A percentile compares a stretch with the other conserved stretches of the same genome.
These are phyloP conservation scores for Apus apus DNA, from an alignment of 2,113 vertebrate genomes.

Conservation along the genomic window DNA sequence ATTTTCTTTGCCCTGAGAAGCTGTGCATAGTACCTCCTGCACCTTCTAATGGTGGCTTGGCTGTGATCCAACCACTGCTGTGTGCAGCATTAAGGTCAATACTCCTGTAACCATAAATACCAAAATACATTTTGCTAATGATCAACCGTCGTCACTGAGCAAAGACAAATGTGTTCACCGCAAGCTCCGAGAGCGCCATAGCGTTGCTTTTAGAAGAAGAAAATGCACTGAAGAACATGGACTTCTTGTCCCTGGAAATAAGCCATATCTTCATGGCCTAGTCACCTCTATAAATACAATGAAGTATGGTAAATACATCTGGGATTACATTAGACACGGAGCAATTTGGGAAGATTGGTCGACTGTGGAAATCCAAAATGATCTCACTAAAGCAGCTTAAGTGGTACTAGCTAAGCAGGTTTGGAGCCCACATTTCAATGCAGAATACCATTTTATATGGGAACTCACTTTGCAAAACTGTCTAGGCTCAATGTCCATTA, in stretches of 20 bases:
- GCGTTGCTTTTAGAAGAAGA: slow-evolving; percentile 3
- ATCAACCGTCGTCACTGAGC: slow-evolving; percentile 32
- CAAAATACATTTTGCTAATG: slow-evolving; percentile 61
- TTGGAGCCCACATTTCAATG: slow-evolving; percentile 29
- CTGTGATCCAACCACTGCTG: slow-evolving; percentile 5
- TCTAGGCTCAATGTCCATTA: slow-evolving; percentile 47
- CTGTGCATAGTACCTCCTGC: background rate
- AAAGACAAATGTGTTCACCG: slow-evolving; percentile 39
- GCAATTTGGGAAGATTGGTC: slow-evolving; percentile 53
- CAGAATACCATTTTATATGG: background rate
- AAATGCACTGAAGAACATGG: slow-evolving; percentile 7
- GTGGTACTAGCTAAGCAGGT: slow-evolving; percentile 53
- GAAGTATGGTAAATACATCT: slow-evolving; percentile 57
- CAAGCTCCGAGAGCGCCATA: background rate
- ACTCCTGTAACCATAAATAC: slow-evolving; percentile 49
- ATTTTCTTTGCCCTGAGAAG: background rate
- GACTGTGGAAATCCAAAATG: slow-evolving; percentile 52
- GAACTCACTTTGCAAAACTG: slow-evolving; percentile 22
- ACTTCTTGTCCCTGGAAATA: slow-evolving; percentile 58
- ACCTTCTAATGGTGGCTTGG: background rate
- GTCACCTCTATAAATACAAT: slow-evolving; percentile 59
- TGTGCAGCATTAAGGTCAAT: slow-evolving; percentile 51
- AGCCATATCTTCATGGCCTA: slow-evolving; percentile 59
- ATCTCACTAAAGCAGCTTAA: slow-evolving; percentile 53
- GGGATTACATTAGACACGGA: slow-evolving; percentile 36